Conservation (phyloP, 1,140 invertebrate species). For the Spodoptera frugiperda region DNA sequence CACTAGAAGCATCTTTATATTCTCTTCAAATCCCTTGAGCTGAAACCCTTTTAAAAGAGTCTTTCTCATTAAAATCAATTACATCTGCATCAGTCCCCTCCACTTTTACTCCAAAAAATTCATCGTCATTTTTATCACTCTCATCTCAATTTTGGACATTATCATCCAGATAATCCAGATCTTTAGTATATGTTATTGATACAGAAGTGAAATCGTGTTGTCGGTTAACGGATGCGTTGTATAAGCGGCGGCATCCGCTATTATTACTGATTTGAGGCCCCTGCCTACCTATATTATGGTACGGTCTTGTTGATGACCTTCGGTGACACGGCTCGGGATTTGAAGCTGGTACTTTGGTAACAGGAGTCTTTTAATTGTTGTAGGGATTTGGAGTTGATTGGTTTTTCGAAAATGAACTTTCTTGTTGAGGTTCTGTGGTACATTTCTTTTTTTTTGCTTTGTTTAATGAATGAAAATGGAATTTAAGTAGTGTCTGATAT, state of each 20-base stretch:
- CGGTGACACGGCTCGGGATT: constrained; percentile 2
- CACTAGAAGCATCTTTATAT: neutral
- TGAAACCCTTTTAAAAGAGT: no score
- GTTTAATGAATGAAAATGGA: no score
- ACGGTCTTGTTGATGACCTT: constrained; percentile 19
- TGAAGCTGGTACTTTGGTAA: neutral
- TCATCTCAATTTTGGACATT: no score
- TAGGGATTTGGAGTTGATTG: neutral
- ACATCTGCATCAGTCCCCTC: no score
- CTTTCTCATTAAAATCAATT: no score
- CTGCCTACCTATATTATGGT: constrained; percentile 57
- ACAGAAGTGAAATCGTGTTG: constrained; percentile 51
- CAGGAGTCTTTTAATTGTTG: neutral
- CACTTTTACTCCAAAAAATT: no score
- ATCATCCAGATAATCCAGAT: no score
- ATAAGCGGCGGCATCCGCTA: constrained; percentile 71
- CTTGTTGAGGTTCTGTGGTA: neutral
- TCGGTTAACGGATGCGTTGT: constrained; percentile 45
- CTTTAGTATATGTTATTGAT: constrained; percentile 23
- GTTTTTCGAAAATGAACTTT: neutral
- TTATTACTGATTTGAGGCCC: constrained; percentile 75
- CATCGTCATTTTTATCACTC: no score
- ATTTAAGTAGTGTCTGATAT: no score
- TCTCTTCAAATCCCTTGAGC: neutral
- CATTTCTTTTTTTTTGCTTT: no score